A percentile compares a stretch with the other conserved stretches of the same genome.
These are phyloP conservation scores for Pseudochromis fuscus DNA, from an alignment of 2,797 vertebrate species.

Conservation along the genomic window DNA sequence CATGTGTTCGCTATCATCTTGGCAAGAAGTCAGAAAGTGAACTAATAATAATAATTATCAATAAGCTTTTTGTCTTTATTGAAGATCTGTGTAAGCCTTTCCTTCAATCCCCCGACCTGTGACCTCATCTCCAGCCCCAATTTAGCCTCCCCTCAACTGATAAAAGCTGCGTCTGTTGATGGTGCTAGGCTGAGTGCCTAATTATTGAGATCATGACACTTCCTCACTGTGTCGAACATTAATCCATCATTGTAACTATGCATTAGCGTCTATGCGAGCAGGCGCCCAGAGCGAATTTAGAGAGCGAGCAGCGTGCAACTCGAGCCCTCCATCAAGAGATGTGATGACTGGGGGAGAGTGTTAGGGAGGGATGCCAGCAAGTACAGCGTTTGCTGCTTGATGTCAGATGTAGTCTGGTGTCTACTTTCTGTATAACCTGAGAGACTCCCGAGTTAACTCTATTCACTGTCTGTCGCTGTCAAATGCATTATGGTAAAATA, in stretches of 20 bases:
- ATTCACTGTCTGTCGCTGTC: conserved; percentile 37
- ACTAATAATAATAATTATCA: conserved; percentile 53
- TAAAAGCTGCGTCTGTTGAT: conserved; percentile 67
- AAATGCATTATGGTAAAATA: conserved; percentile 47
- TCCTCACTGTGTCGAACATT: conserved; percentile 76
- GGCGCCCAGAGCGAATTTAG: conserved; percentile 74
- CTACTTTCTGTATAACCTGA: conserved; percentile 37
- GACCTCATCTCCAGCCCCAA: not conserved
- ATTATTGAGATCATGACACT: conserved; percentile 85
- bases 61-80: conserved; percentile 40
- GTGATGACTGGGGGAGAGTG: conserved; percentile 46
- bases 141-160: conserved; percentile 41
- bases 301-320: conserved; percentile 60
- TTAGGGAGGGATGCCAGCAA: conserved; percentile 55
- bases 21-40: conserved; percentile 32
- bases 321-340: conserved; percentile 62
- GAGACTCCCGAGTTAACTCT: conserved; percentile 44
- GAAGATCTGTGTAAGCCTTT: conserved; percentile 40
- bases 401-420: conserved; percentile 49
- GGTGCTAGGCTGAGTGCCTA: conserved; percentile 78
- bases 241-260: conserved; percentile 85
- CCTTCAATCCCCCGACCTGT: conserved; percentile 12
- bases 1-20: conserved; percentile 24
- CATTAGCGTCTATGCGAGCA: conserved; percentile 79
- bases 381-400: conserved; percentile 33